These are phyloP conservation scores for Hirtodrosophila cameraria DNA, from an alignment of 2,888 invertebrate species.

Conservation along the genomic window DNA sequence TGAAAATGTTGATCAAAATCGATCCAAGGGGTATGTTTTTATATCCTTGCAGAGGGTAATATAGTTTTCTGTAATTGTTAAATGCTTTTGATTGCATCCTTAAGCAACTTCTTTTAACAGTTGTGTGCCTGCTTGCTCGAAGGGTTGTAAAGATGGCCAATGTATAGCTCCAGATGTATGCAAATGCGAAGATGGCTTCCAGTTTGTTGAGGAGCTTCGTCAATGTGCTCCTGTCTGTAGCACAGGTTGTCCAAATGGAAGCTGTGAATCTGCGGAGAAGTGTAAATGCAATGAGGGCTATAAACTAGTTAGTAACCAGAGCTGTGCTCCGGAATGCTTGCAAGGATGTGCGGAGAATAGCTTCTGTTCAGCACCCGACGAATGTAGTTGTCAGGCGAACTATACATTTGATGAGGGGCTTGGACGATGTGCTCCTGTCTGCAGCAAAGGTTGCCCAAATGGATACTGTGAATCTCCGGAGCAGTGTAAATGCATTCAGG, in stretches of 20 bases:
- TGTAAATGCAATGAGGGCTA: slow-evolving; percentile 15
- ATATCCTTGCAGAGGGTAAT: no score
- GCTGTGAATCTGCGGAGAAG: slow-evolving; percentile 2
- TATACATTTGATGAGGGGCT: neutral
- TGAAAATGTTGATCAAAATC: neutral
- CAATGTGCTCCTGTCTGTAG: slow-evolving; percentile 5
- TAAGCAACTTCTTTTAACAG: neutral
- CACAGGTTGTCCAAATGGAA: slow-evolving; percentile 14
- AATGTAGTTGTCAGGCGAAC: no score
- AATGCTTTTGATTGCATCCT: no score
- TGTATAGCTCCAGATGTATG: slow-evolving; percentile 11
- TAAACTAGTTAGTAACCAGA: neutral
- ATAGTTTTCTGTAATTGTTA: no score
- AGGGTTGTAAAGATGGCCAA: slow-evolving; percentile 1
- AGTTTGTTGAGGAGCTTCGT: neutral
- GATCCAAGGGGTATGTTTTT: neutral
- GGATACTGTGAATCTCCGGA: slow-evolving; percentile 12
- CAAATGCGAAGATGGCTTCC: slow-evolving; percentile 7
- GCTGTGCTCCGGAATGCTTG: slow-evolving; percentile 4
- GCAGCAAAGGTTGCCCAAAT: slow-evolving; percentile 8
- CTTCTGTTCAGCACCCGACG: no score
- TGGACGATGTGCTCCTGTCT: slow-evolving; percentile 1
- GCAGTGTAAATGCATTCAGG: slow-evolving; percentile 4
- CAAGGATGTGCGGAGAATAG: slow-evolving; percentile 1
- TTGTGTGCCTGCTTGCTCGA: slow-evolving; percentile 22